Evolutionary conservation across 2,888 invertebrate genomes (phyloP), one percentile per base, ranked within the genome.

Genomic region (Adelphocoris suturalis): DNA sequence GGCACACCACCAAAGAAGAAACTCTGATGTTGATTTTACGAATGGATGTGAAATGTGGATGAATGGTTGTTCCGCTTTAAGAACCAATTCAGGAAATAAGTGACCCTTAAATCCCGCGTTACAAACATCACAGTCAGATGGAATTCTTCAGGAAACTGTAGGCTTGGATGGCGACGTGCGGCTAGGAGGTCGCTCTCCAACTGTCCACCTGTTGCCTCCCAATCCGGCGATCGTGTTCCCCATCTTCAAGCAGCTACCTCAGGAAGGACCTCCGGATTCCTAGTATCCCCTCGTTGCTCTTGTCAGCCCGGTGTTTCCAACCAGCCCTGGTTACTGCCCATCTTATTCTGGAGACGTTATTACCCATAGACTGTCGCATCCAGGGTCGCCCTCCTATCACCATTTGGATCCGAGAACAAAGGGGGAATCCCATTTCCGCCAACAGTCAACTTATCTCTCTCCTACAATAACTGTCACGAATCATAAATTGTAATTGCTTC

Each of bases 251-350:
- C 52, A 82, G 82, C 19, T 27, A 23, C 27, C 68, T 52, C 23
- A n/a, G 82, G 75, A 86, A 75, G 86, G 75, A 86, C 86, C 85
- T 85, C 85, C 86, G 86, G 86, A 75, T 86, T 86, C 86, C 75
- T 3, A 27, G 86, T 86, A 86, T 14, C 47, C 61, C 61, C 46
- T n/a, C 52, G 57, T 46, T 27, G 82, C 3, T 52, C 82, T 52
- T 52, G 82, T 82, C 82, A 78, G 78, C n/a, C 37, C 37, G 46
- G 16, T 78, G 78, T 78, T 78, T n/a, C n/a, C 47, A n/a, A 46
- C 76, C 47, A n/a, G 48, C 47, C 23, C 5, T 47, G 23, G 52
- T 27, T 47, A 16, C 47, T 78, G 47, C 82, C 52, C 19, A 52
- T 48, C 82, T 46, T 46, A 37, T 76, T 76, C 76, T 76, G 14